phyloP scores from a whole-genome alignment of 2,113 vertebrate genomes.

The Cyanistes caeruleus region DNA sequence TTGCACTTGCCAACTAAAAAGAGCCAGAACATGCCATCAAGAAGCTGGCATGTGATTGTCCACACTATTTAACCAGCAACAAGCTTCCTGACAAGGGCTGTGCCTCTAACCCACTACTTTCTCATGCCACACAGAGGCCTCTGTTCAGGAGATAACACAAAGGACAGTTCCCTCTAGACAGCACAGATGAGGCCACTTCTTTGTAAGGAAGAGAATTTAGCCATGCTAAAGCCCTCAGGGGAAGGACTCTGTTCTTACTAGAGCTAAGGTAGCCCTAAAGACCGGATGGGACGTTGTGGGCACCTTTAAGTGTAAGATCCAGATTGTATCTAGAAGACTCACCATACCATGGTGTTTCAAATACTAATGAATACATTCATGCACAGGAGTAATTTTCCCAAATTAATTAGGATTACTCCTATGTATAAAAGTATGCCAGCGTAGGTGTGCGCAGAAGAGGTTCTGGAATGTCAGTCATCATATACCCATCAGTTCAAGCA shows the following conservation, averaged over 20 bases:
- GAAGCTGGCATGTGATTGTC: background rate
- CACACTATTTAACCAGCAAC: background rate
- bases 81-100: background rate
- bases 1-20: background rate
- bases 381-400: conserved; percentile 49
- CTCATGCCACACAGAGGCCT: background rate
- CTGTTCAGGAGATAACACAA: background rate
- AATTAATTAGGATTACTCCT: conserved; percentile 66
- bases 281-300: background rate
- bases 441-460: conserved; percentile 42
- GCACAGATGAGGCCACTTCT: background rate
- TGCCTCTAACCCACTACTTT: background rate
- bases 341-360: background rate
- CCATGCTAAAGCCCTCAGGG: background rate
- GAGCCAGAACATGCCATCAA: background rate
- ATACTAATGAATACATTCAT: conserved; percentile 14
- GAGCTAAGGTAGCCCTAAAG: background rate
- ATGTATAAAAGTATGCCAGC: conserved; percentile 33
- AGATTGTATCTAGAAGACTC: conserved; percentile 39
- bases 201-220: background rate
- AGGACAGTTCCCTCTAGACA: background rate
- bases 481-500: conserved; percentile 53
- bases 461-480: conserved; percentile 58
- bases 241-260: background rate
- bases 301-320: background rate